Percentiles rank a stretch among this genome's conserved stretches.
Conservation (phyloP, 1,140 invertebrate species). For the Lepidurus apus region DNA sequence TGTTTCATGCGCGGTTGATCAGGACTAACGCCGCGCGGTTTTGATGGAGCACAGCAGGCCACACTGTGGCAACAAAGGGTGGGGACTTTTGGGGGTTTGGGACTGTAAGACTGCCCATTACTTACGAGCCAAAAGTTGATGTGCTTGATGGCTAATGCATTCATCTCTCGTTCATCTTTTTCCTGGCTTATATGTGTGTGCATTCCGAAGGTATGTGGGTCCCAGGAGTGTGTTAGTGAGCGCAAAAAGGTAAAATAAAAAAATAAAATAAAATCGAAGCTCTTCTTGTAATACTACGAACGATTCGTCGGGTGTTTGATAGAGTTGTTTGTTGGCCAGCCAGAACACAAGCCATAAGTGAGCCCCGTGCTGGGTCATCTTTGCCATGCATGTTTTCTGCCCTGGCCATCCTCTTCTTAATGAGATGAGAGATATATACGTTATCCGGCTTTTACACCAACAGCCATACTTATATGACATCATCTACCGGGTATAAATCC, state of each 20-base stretch:
- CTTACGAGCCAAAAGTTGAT: neutral
- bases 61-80: neutral
- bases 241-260: too few relatives aligned
- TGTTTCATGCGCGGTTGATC: constrained; percentile 9
- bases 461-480: constrained; percentile 22
- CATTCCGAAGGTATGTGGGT: neutral
- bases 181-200: too few relatives aligned
- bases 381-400: constrained; percentile 18
- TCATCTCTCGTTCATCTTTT: neutral
- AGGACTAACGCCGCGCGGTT: neutral
- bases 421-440: constrained; percentile 17
- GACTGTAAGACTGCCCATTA: neutral
- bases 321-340: constrained; percentile 21
- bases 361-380: neutral
- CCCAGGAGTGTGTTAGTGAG: neutral
- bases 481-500: constrained; percentile 9
- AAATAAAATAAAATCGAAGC: too few relatives aligned
- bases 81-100: neutral
- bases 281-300: too few relatives aligned
- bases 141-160: constrained; percentile 17
- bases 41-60: constrained; percentile 8
- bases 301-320: neutral
- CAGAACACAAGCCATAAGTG: neutral
- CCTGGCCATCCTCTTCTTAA: constrained; percentile 14
- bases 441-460: constrained; percentile 14